Conservation (phyloP, 2,797 vertebrate genomes). For the Prionace glauca region DNA sequence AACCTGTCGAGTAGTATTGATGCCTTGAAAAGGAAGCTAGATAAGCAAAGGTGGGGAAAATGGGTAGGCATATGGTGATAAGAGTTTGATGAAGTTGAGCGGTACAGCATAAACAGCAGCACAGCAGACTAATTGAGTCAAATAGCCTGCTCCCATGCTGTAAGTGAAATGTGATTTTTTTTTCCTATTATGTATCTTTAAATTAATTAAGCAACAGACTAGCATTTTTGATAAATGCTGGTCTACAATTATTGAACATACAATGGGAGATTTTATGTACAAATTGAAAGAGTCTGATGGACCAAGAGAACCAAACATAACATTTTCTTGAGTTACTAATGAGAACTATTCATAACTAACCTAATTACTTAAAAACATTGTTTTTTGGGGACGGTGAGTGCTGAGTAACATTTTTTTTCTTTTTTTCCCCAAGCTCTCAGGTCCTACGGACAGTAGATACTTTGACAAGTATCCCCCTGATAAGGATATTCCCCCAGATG, state of each 20-base stretch:
- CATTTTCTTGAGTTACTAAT: background rate
- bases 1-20: background rate
- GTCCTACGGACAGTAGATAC: constrained; percentile 80
- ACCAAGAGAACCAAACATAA: background rate
- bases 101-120: background rate
- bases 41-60: background rate
- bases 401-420: constrained; percentile 42
- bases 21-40: background rate
- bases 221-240: background rate
- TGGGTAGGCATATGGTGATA: background rate
- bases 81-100: background rate
- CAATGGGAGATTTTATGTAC: background rate
- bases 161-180: background rate
- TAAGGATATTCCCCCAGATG: constrained; percentile 76
- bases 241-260: background rate
- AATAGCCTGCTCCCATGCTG: background rate
- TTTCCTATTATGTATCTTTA: background rate
- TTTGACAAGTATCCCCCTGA: constrained; percentile 86
- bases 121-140: background rate
- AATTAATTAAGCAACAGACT: background rate
- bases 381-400: background rate
- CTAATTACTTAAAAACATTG: background rate
- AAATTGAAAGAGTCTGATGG: background rate
- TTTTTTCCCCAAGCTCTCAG: constrained; percentile 63
- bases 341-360: background rate